Evolutionary conservation across 2,888 invertebrate species (phyloP).

Genomic region (Seira musarum): DNA sequence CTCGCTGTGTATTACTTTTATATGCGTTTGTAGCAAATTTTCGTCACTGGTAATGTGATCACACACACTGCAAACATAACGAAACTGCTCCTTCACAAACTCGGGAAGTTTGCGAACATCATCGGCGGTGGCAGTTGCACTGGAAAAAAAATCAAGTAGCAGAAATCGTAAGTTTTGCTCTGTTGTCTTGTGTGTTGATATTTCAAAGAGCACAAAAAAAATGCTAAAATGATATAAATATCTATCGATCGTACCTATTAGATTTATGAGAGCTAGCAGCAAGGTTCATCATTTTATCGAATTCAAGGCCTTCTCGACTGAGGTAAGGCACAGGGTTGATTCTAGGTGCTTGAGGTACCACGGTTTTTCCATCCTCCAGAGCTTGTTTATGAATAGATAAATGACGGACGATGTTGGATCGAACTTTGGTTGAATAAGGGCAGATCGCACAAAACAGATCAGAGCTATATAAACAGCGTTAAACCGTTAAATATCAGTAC

Average conservation of each 20-base stretch:
- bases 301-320: slow-evolving; percentile 84
- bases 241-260: slow-evolving; percentile 66
- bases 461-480: slow-evolving; percentile 65
- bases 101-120: slow-evolving; percentile 71
- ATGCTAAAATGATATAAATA: background rate
- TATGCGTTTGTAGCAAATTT: slow-evolving; percentile 81
- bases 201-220: background rate
- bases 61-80: slow-evolving; percentile 85
- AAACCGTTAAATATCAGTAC: too few relatives aligned
- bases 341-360: slow-evolving; percentile 78
- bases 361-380: slow-evolving; percentile 67
- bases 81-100: slow-evolving; percentile 75
- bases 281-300: slow-evolving; percentile 88
- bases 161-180: background rate
- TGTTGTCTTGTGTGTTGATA: too few relatives aligned
- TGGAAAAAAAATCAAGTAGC: slow-evolving; percentile 1
- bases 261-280: slow-evolving; percentile 79
- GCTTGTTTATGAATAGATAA: slow-evolving; percentile 77
- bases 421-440: slow-evolving; percentile 70
- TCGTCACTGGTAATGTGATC: slow-evolving; percentile 82
- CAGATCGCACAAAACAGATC: slow-evolving; percentile 70
- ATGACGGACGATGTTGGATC: slow-evolving; percentile 81
- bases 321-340: slow-evolving; percentile 88
- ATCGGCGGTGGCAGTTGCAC: slow-evolving; percentile 56
- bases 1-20: slow-evolving; percentile 81